Base-by-base conservation (phyloP, 2,888 invertebrate species). In the Cryptocephalus primarius region DNA sequence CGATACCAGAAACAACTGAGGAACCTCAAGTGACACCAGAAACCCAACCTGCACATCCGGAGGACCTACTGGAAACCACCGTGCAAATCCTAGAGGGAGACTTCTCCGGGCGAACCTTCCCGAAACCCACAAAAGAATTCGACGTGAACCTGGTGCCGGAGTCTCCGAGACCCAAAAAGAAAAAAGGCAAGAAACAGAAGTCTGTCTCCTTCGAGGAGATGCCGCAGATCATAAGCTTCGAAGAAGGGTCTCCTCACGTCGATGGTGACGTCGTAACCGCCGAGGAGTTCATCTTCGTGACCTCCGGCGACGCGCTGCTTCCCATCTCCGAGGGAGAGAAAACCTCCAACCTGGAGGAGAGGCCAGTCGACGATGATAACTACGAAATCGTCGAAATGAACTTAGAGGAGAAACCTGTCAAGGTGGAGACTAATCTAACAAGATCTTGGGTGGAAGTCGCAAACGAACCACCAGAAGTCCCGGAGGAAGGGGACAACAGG, bases 161-260 rank as follows among this genome's bases (percentile, higher is more conserved):
- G 6, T 6, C 22, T 22, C 22, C 22, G 22, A 22, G 53, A 40
- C 45, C 43, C 32, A 55, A 52, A 32, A 54, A 44, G 31, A 55
- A 53, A 13, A 58, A 55, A 42, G 53, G 51, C 9, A 64, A 59
- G 47, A 64, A 64, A 49, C 52, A 55, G 13, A 66, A 66, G 55
- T 61, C 64, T 12, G 66, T 66, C n/a, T 63, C 66, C 1, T 65
- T 66, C 47, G 65, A 65, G 51, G 65, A 65, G 58, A 57, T 52
- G 14, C 65, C 65, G 13, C 60, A 63, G 33, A 60, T 66, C 33
- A 65, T 66, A 41, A 45, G 50, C 36, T 48, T 53, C 22, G 47
- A 50, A 39, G 54, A 59, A 44, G 44, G 48, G 32, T 39, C 48
- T 8, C 41, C 50, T 2, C 31, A 22, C 11, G 8, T 50, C 8